A percentile compares a stretch with the other conserved stretches of the same genome.
Conservation (phyloP, 2,888 invertebrate species). For the Imbricaverruca yamaguchii region DNA sequence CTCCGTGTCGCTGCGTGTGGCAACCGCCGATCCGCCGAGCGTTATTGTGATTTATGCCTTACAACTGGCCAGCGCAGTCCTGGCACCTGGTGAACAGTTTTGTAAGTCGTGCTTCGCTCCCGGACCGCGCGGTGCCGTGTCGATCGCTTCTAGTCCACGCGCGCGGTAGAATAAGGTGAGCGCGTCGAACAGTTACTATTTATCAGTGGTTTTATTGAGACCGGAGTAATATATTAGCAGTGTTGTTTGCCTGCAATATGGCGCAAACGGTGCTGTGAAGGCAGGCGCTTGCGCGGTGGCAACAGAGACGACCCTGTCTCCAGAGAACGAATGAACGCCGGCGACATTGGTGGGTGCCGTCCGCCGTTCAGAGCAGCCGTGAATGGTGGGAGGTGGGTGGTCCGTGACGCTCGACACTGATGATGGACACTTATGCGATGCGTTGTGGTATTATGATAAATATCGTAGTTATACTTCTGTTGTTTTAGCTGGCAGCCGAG, state of each 20-base stretch:
- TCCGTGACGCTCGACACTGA: neutral
- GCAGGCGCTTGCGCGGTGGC: neutral
- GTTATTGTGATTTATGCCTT: conserved; percentile 21
- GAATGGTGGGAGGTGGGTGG: neutral
- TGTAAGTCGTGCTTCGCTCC: conserved; percentile 21
- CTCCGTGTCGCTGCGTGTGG: conserved; percentile 2
- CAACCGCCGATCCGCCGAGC: neutral
- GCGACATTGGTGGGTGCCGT: too few relatives aligned
- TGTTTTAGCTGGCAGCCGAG: neutral
- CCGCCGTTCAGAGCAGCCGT: too few relatives aligned
- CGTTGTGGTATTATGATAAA: conserved; percentile 10
- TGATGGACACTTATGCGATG: neutral
- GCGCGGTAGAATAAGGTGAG: conserved; percentile 1
- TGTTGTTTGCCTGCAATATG: conserved; percentile 21
- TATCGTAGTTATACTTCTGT: conserved; percentile 17
- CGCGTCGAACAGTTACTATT: conserved; percentile 21
- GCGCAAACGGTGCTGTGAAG: neutral
- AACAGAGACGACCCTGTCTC: too few relatives aligned
- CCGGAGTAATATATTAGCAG: conserved; percentile 19
- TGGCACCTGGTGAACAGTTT: conserved; percentile 15
- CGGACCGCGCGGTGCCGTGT: conserved; percentile 12
- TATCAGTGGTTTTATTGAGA: conserved; percentile 20
- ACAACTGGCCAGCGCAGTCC: conserved; percentile 11
- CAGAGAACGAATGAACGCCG: too few relatives aligned
- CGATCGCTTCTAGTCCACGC: conserved; percentile 21